Evolutionary conservation across 2,797 vertebrate genomes (phyloP), one percentile per base, ranked within the genome.

Genomic region (Danio tinwini): DNA sequence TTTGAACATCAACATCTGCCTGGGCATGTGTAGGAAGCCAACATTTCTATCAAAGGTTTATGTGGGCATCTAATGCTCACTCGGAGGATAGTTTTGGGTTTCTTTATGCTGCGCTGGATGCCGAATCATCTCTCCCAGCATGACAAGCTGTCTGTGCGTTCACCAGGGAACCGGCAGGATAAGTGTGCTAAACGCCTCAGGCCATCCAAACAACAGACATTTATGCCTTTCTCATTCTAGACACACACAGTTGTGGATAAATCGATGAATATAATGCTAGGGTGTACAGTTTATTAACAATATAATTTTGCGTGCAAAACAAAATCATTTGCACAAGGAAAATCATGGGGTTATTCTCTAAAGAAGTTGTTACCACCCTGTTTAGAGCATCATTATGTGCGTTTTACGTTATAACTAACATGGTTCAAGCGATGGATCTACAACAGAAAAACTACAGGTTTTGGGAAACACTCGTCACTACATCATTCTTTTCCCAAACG

Each of bases 41-140:
- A 50, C 21, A n/a, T 10, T 13, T 56, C 37, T 7, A 71, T 44
- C 69, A 71, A 56, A 56, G 52, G 52, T 71, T 42, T 71, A 55
- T 21, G n/a, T 42, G 9, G 69, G 12, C n/a, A 55, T 71, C 39
- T 56, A 71, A 71, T 19, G 39, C 52, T 55, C 52, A 17, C 39
- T 55, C 39, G 39, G 68, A 71, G n/a, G 19, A 19, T 55, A 71
- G 68, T 55, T 56, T 29, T 71, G 37, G 39, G 52, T 42, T 12
- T 55, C 29, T 70, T 71, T 40, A 71, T 2, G n/a, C n/a, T 53
- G 39, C 6, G 55, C 19, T 56, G 16, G 50, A 70, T 40, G n/a
- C 17, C 39, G 39, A 69, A 29, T 50, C 45, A 10, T 10, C 8
- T 68, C 45, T 37, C 45, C 7, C 44, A 49, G 19, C 16, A 55